A percentile compares a stretch with the other conserved stretches of the same genome.
Conservation (phyloP, 2,113 vertebrate species). For the Polypterus bichir region DNA sequence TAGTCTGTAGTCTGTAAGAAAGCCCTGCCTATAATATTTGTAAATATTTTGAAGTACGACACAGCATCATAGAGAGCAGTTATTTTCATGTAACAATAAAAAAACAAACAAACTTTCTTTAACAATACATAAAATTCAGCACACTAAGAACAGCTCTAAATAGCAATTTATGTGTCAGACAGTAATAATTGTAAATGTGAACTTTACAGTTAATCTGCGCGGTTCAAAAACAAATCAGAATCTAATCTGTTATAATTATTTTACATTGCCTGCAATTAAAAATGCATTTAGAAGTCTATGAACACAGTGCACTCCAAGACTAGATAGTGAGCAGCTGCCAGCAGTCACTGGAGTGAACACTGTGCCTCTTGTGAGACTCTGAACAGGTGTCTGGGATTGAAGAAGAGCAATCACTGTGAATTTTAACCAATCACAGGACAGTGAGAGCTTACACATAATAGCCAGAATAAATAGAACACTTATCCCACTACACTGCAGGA, state of each 20-base stretch:
- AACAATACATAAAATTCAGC: too few relatives aligned
- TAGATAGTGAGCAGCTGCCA: not conserved
- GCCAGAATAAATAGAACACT: not conserved
- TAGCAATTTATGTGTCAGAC: not conserved
- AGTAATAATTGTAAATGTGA: not conserved
- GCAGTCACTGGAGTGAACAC: not conserved
- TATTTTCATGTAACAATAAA: too few relatives aligned
- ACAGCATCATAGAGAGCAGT: too few relatives aligned
- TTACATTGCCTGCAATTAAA: not conserved
- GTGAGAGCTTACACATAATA: not conserved
- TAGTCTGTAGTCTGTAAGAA: too few relatives aligned
- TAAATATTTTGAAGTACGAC: too few relatives aligned
- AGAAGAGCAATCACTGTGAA: conserved; percentile 1
- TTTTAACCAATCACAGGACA: not conserved
- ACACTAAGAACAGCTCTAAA: not conserved
- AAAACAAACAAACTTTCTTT: too few relatives aligned
- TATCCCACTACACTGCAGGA: not conserved
- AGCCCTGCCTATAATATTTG: too few relatives aligned
- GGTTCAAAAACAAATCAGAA: not conserved
- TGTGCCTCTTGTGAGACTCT: not conserved
- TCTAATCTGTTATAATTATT: not conserved
- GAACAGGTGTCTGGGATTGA: not conserved
- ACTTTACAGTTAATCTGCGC: not conserved
- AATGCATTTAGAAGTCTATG: not conserved
- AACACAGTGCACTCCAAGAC: not conserved